A percentile compares a stretch with the other conserved stretches of the same genome.
These are phyloP conservation scores for Epinotia bilunana DNA, from an alignment of 2,888 invertebrate species.

Conservation along the genomic window DNA sequence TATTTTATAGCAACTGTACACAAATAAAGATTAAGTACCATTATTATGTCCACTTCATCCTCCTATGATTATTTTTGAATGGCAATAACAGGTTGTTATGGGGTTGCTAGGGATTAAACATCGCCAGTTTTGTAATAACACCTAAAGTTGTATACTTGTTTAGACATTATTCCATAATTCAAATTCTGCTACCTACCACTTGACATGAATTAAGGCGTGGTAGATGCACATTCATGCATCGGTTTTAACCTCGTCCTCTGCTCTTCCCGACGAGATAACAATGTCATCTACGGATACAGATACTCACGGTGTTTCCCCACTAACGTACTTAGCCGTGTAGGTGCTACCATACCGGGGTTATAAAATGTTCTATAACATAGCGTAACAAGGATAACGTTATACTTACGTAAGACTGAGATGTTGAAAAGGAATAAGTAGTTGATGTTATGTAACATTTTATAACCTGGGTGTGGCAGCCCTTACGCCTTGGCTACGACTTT, in stretches of 20 bases:
- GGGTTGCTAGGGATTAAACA: background rate
- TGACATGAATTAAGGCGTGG: background rate
- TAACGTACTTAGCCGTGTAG: slow-evolving; percentile 28
- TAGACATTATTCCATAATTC: too few relatives aligned
- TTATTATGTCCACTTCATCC: background rate
- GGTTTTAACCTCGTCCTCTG: background rate
- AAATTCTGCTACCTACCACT: too few relatives aligned
- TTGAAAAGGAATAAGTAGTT: too few relatives aligned
- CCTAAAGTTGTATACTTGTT: too few relatives aligned
- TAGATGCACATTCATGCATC: background rate
- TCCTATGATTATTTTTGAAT: background rate
- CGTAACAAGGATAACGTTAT: too few relatives aligned
- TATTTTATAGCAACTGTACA: too few relatives aligned
- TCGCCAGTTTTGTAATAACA: background rate
- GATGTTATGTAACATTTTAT: too few relatives aligned
- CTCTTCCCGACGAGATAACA: background rate
- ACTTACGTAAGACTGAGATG: too few relatives aligned
- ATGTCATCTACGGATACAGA: background rate
- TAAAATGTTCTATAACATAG: too few relatives aligned
- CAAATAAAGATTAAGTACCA: background rate
- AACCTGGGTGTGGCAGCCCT: too few relatives aligned
- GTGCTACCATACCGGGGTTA: too few relatives aligned
- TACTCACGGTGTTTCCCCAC: slow-evolving; percentile 20
- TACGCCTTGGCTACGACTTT: too few relatives aligned
- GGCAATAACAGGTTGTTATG: background rate